Percentiles rank a stretch among this genome's conserved stretches.
These are phyloP conservation scores for cattle (Bos taurus) DNA, from an alignment of 2,113 vertebrate species.

Conservation along the genomic window DNA sequence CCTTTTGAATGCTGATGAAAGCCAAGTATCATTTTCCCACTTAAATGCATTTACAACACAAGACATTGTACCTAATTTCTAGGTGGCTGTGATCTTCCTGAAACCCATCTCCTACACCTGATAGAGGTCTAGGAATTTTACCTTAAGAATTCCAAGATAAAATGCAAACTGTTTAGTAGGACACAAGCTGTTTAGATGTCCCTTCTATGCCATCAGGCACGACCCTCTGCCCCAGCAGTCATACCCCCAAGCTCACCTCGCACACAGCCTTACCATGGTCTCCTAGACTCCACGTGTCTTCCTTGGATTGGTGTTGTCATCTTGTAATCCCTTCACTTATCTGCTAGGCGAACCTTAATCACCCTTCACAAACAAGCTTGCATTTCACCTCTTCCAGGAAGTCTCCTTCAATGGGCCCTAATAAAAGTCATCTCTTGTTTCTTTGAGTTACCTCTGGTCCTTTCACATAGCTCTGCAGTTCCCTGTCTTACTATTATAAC, in stretches of 20 bases:
- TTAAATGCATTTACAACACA: not conserved
- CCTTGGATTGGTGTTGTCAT: not conserved
- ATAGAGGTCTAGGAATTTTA: not conserved
- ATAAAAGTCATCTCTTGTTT: not conserved
- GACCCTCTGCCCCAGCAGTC: not conserved
- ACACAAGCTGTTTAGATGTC: not conserved
- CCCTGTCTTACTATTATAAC: not conserved
- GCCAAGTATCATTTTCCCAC: not conserved
- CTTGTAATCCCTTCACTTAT: not conserved
- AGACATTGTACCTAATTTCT: not conserved
- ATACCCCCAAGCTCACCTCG: not conserved
- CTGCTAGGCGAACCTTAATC: not conserved
- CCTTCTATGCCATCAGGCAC: not conserved
- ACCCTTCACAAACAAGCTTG: not conserved
- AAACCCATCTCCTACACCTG: not conserved
- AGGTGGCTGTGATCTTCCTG: not conserved
- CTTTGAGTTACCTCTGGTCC: not conserved
- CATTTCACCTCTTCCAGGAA: not conserved
- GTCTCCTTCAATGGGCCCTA: not conserved
- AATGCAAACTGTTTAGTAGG: not conserved
- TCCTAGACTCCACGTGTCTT: not conserved
- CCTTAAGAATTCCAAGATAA: not conserved
- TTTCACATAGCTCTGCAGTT: not conserved
- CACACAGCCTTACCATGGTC: not conserved
- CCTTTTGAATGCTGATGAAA: not conserved